These are phyloP conservation scores for Oxycera nigricornis DNA, from an alignment of 2,888 invertebrate species.

Conservation along the genomic window DNA sequence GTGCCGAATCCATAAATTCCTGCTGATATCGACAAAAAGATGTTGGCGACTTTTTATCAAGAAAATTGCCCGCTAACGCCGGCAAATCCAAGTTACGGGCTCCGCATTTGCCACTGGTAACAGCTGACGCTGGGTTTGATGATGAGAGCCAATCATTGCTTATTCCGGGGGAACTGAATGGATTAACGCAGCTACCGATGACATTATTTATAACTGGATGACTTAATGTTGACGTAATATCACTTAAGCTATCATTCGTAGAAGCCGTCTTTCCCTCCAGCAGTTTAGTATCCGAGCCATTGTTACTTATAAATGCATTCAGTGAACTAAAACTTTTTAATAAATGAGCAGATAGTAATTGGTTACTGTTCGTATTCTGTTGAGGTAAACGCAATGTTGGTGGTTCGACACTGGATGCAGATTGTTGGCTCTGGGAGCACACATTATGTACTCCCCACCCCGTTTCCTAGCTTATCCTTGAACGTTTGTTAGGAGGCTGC, in stretches of 20 bases:
- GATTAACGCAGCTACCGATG: constrained; percentile 45
- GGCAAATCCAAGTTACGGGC: background rate
- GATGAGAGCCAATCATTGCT: constrained; percentile 51
- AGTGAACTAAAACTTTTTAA: constrained; percentile 16
- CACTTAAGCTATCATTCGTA: background rate
- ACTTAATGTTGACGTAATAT: constrained; percentile 56
- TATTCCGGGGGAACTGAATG: constrained; percentile 44
- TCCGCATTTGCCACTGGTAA: background rate
- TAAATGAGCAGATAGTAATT: constrained; percentile 8
- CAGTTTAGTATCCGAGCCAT: background rate
- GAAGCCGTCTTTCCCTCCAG: background rate
- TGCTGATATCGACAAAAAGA: constrained; percentile 47
- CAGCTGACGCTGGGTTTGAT: constrained; percentile 43
- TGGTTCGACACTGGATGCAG: constrained; percentile 45
- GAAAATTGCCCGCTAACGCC: background rate
- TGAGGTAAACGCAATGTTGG: constrained; percentile 48
- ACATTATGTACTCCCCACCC: constrained; percentile 63
- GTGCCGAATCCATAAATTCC: constrained; percentile 39
- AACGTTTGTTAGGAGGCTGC: constrained; percentile 60
- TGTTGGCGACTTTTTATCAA: constrained; percentile 40
- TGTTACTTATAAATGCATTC: background rate
- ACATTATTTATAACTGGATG: constrained; percentile 52
- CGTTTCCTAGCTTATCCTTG: constrained; percentile 63
- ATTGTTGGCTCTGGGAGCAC: constrained; percentile 53
- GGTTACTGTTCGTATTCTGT: constrained; percentile 9